Percentiles rank a stretch among this genome's conserved stretches.
Conservation (phyloP, 2,113 vertebrate species). For the Rhegmatorhina hoffmannsi region DNA sequence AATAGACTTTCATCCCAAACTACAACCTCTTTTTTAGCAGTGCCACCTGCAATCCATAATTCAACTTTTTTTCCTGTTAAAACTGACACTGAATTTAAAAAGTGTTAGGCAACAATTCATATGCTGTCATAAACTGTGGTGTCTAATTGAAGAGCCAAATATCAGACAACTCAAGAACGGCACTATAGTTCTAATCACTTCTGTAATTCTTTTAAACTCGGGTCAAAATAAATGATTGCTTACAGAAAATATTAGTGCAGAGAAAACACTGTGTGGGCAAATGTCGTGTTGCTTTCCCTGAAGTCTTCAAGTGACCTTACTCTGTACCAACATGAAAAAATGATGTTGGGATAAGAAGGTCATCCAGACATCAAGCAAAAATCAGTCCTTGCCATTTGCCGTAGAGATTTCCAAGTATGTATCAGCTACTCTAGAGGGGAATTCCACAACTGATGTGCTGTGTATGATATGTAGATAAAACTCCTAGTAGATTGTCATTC, state of each 20-base stretch:
- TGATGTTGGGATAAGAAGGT: slow-evolving; percentile 21
- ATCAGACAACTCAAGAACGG: not conserved
- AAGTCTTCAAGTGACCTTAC: slow-evolving; percentile 30
- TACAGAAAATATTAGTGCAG: not conserved
- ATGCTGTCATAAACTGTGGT: not conserved
- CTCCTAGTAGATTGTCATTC: not conserved
- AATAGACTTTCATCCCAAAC: not conserved
- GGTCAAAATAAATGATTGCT: not conserved
- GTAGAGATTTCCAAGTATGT: not conserved
- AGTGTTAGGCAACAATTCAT: not conserved
- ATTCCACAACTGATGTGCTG: not conserved
- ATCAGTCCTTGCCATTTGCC: not conserved
- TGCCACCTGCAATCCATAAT: not conserved
- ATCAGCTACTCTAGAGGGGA: not conserved
- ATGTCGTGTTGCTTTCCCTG: not conserved
- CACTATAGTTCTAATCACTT: not conserved
- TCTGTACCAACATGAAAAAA: slow-evolving; percentile 13
- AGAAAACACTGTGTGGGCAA: not conserved
- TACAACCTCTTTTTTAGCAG: not conserved
- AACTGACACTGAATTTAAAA: not conserved
- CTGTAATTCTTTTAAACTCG: not conserved
- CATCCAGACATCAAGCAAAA: not conserved
- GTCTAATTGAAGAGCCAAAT: not conserved
- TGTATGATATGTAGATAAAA: not conserved
- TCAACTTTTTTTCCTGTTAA: not conserved